Evolutionary conservation across 1,140 invertebrate genomes (phyloP).

Genomic region (Chionoecetes opilio): DNA sequence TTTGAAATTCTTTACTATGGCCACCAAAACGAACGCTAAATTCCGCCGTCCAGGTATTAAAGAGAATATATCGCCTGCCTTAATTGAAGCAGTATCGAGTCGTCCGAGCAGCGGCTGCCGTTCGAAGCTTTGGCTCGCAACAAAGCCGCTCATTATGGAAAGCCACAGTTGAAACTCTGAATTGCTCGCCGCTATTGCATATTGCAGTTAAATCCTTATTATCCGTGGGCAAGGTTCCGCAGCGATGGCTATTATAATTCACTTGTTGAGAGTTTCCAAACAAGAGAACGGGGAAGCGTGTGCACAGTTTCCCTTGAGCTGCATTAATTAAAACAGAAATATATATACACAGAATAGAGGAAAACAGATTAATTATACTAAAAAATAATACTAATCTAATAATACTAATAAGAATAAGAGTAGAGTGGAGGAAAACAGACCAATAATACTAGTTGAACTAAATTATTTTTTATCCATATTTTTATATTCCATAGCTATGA

Average conservation of each 20-base stretch:
- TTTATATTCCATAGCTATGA: no score
- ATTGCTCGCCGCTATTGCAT: neutral
- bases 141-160: conserved; percentile 28
- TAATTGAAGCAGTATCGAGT: neutral
- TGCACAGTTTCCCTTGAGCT: no score
- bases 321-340: neutral
- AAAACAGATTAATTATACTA: no score
- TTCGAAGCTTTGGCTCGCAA: neutral
- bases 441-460: no score
- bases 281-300: no score
- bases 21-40: neutral
- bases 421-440: no score
- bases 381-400: no score
- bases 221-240: neutral
- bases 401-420: neutral
- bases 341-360: no score
- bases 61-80: neutral
- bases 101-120: neutral
- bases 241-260: neutral
- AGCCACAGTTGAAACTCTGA: conserved; percentile 1
- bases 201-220: conserved; percentile 17
- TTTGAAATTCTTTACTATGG: neutral
- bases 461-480: no score
- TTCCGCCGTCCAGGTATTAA: neutral
- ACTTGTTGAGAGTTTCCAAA: neutral